Evolutionary conservation across 1,140 invertebrate species (phyloP).

Genomic region (Brachionus rubens): DNA sequence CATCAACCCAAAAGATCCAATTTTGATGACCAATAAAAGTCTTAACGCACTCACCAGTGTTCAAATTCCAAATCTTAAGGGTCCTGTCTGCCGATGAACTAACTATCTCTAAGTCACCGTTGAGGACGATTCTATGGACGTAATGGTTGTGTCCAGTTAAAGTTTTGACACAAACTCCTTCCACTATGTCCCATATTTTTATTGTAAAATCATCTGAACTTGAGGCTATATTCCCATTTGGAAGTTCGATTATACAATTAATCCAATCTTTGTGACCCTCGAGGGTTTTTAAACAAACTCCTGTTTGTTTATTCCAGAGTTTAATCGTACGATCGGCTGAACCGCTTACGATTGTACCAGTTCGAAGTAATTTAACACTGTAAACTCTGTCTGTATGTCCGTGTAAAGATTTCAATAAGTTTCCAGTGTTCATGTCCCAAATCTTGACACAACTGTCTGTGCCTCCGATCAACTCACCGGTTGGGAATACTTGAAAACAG

Average conservation of each 20-base stretch:
- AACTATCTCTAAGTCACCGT: neutral
- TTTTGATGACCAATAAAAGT: conserved; percentile 8
- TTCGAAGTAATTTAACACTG: neutral
- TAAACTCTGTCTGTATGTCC: neutral
- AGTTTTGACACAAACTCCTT: neutral
- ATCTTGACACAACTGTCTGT: neutral
- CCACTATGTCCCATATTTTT: neutral
- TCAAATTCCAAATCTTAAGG: conserved; percentile 15
- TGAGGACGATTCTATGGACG: neutral
- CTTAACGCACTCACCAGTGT: neutral
- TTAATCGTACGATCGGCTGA: conserved; percentile 14
- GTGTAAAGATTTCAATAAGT: neutral
- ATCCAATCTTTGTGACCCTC: neutral
- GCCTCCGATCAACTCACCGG: neutral
- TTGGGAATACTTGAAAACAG: neutral
- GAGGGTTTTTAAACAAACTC: neutral
- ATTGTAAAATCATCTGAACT: conserved; percentile 1
- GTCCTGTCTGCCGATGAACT: conserved; percentile 25
- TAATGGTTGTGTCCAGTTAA: conserved; percentile 1
- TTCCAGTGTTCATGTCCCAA: conserved; percentile 13
- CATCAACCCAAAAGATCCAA: neutral
- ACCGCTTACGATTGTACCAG: neutral
- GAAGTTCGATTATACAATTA: neutral
- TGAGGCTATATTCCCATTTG: neutral
- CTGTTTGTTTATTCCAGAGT: neutral